These are phyloP conservation scores for Blera fallax DNA, from an alignment of 2,888 invertebrate species.

Conservation along the genomic window DNA sequence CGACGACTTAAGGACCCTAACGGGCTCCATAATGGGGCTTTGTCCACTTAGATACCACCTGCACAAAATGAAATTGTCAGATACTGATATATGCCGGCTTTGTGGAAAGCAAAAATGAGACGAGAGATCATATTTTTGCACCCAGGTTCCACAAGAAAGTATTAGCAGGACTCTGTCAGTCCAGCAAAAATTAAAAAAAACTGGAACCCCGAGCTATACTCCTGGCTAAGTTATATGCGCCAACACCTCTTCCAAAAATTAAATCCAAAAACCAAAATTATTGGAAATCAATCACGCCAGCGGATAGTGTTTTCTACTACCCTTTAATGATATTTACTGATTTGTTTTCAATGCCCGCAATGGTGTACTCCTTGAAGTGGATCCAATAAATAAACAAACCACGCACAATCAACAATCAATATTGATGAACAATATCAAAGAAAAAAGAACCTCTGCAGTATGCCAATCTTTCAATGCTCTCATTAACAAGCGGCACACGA, in stretches of 20 bases:
- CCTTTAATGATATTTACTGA: slow-evolving; percentile 17
- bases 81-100: no score
- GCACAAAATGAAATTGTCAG: no score
- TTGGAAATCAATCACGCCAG: not conserved
- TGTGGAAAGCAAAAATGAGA: no score
- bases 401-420: slow-evolving; percentile 52
- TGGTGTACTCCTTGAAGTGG: slow-evolving; percentile 4
- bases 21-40: no score
- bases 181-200: no score
- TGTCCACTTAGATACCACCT: no score
- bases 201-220: no score
- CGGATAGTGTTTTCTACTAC: not conserved
- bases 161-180: no score
- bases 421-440: slow-evolving; percentile 60
- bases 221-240: no score
- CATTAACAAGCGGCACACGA: slow-evolving; percentile 49
- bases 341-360: slow-evolving; percentile 22
- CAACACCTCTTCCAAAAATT: not conserved
- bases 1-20: no score
- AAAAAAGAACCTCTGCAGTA: slow-evolving; percentile 22
- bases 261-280: not conserved
- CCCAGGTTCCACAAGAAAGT: no score
- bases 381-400: slow-evolving; percentile 47
- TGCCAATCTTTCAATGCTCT: slow-evolving; percentile 62
- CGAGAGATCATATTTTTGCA: no score